These are phyloP conservation scores for Gasterosteus aculeatus DNA, from an alignment of 2,113 vertebrate genomes.

Conservation along the genomic window DNA sequence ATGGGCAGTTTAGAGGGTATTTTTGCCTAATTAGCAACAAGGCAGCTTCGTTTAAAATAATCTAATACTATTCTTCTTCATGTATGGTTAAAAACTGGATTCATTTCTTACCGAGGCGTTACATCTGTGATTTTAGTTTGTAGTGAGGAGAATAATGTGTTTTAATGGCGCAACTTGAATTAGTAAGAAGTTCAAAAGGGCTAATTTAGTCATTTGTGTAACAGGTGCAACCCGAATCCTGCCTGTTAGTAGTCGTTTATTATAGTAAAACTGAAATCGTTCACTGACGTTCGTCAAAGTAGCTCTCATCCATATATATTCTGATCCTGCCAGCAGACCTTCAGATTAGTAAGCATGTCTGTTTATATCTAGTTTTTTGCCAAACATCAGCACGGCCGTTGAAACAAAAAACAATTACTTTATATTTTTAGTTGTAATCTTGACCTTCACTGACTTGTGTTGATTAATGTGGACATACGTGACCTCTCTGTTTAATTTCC, in stretches of 20 bases:
- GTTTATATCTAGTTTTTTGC: background rate
- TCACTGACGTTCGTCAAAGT: background rate
- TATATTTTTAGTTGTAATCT: background rate
- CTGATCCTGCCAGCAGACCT: background rate
- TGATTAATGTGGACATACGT: background rate
- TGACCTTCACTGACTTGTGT: background rate
- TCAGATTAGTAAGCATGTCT: background rate
- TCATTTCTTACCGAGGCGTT: background rate
- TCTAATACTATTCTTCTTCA: background rate
- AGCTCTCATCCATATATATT: background rate
- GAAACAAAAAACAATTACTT: background rate
- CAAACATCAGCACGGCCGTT: background rate
- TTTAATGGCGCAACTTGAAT: background rate
- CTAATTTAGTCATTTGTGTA: background rate
- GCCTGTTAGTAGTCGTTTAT: background rate
- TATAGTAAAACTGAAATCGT: background rate
- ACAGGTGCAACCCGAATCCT: background rate
- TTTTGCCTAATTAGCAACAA: conserved; percentile 22
- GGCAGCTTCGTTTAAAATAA: background rate
- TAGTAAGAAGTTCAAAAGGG: background rate
- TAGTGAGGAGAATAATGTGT: background rate
- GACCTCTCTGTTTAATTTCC: background rate
- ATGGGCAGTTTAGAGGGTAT: conserved; percentile 14
- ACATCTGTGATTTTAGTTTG: background rate
- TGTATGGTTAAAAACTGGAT: background rate